Evolutionary conservation across 2,888 invertebrate genomes (phyloP).

Genomic region (Phrixothrix hirtus): DNA sequence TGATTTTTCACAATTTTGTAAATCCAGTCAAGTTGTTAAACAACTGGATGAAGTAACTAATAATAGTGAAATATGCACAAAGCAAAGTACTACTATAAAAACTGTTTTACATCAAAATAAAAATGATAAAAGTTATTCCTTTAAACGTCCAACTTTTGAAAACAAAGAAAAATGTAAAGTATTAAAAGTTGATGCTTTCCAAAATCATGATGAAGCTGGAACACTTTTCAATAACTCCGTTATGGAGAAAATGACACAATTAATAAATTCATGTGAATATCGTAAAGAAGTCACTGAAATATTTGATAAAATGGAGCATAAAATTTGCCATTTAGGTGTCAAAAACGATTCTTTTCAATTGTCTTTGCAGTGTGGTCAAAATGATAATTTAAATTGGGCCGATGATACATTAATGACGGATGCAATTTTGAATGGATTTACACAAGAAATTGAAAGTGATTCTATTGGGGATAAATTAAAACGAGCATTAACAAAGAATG

Average conservation of each 20-base stretch:
- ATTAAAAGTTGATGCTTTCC: background rate
- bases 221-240: conserved; percentile 11
- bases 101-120: background rate
- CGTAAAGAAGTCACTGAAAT: conserved; percentile 51
- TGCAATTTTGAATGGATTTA: conserved; percentile 26
- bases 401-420: conserved; percentile 32
- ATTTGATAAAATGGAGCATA: conserved; percentile 60
- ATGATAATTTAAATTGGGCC: conserved; percentile 18
- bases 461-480: conserved; percentile 42
- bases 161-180: background rate
- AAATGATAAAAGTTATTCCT: background rate
- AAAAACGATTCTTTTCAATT: no score
- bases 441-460: conserved; percentile 9
- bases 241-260: conserved; percentile 27
- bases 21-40: conserved; percentile 42
- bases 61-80: background rate
- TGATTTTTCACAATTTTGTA: conserved; percentile 41
- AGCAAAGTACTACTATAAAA: background rate
- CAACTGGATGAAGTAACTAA: conserved; percentile 39
- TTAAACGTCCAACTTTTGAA: background rate
- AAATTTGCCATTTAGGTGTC: conserved; percentile 56
- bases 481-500: conserved; percentile 47
- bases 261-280: conserved; percentile 45
- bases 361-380: no score
- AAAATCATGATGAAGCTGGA: no score